A percentile compares a stretch with the other conserved stretches of the same genome.
phyloP scores from a whole-genome alignment of 2,113 vertebrate species.

The Porphyrio hochstetteri region DNA sequence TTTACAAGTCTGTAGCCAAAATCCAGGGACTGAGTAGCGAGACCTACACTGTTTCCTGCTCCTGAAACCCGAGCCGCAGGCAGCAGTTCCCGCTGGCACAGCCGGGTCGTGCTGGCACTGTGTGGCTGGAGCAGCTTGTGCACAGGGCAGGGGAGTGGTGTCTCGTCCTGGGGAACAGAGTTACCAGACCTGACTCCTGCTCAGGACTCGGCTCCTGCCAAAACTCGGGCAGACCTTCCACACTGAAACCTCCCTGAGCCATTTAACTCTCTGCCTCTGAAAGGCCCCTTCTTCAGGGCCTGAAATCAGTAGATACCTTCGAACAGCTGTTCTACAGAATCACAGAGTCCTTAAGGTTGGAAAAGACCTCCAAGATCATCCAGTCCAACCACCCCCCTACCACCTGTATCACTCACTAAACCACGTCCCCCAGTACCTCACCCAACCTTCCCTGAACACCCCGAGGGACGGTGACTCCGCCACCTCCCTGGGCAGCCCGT shows the following conservation, averaged over 20 bases:
- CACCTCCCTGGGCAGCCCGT: no score
- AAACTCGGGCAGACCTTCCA: no score
- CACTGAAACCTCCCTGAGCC: rapidly evolving
- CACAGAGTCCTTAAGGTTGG: no score
- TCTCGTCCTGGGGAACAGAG: rapidly evolving
- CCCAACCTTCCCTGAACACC: no score
- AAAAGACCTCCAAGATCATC: no score
- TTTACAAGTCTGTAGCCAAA: not conserved
- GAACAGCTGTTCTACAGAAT: no score
- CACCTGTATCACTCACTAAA: no score
- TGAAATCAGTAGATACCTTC: not conserved
- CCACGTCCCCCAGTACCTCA: no score
- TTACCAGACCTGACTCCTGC: rapidly evolving
- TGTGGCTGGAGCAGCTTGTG: rapidly evolving
- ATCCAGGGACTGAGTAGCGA: not conserved
- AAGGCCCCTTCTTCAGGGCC: not conserved
- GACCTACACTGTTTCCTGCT: rapidly evolving
- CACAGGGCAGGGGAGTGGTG: not conserved
- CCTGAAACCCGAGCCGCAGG: rapidly evolving
- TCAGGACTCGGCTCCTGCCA: not conserved
- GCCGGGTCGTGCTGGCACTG: no score
- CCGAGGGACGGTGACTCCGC: no score
- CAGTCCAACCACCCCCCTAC: no score
- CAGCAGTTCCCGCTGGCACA: not conserved
- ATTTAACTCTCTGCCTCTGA: not conserved